These are phyloP conservation scores for Myoxocephalus aenaeus DNA, from an alignment of 2,797 vertebrate species.

Conservation along the genomic window DNA sequence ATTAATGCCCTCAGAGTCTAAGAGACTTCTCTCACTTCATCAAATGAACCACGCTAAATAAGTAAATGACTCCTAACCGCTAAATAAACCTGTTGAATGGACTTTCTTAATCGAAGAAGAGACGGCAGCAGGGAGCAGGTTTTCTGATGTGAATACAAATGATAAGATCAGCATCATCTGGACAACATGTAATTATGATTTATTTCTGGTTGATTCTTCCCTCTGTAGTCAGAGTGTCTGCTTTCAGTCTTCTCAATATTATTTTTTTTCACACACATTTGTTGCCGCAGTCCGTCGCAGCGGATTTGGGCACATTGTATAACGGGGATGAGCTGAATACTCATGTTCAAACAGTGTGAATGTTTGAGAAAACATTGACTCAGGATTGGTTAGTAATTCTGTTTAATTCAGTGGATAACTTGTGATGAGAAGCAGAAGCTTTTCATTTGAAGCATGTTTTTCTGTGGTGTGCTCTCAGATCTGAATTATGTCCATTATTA, in stretches of 20 bases:
- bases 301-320: neutral
- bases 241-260: neutral
- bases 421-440: slow-evolving; percentile 15
- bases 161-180: neutral
- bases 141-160: neutral
- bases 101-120: neutral
- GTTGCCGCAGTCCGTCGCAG: neutral
- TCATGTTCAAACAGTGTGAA: slow-evolving; percentile 6
- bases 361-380: slow-evolving; percentile 13
- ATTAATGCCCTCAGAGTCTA: slow-evolving; percentile 21
- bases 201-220: neutral
- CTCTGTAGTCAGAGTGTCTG: neutral
- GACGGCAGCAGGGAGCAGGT: neutral
- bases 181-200: neutral
- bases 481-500: neutral
- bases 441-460: neutral
- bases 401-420: slow-evolving; percentile 13
- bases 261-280: neutral
- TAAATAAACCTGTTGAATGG: slow-evolving; percentile 1
- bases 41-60: slow-evolving; percentile 25
- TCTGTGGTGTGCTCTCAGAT: neutral
- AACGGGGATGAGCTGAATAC: slow-evolving; percentile 12
- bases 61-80: slow-evolving; percentile 12
- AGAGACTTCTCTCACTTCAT: slow-evolving; percentile 3
- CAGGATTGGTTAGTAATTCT: slow-evolving; percentile 7